A percentile compares a stretch with the other conserved stretches of the same genome.
Evolutionary conservation across 1,140 invertebrate genomes (phyloP).

Genomic region (Mizuhopecten yessoensis): DNA sequence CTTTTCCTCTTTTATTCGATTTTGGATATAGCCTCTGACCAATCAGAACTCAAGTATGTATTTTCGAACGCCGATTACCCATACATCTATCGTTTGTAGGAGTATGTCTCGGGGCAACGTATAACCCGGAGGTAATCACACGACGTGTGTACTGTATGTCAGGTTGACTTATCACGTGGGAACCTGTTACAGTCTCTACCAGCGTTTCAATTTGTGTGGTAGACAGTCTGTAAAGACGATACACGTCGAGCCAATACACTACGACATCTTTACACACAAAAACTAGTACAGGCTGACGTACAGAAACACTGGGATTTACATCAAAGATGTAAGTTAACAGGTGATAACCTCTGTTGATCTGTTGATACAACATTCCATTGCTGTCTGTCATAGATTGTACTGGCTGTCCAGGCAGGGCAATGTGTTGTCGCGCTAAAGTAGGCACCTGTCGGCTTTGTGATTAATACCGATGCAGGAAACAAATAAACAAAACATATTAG

Average conservation of each 20-base stretch:
- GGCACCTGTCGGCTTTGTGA: not conserved
- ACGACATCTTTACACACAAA: slow-evolving; percentile 14
- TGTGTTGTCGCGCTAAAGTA: not conserved
- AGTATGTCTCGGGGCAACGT: slow-evolving; percentile 4
- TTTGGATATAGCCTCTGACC: slow-evolving; percentile 6
- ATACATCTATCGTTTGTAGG: slow-evolving; percentile 38
- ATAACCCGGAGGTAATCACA: slow-evolving; percentile 1
- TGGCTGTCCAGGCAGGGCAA: not conserved
- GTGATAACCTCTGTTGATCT: not conserved
- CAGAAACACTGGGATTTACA: not conserved
- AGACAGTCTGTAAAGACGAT: not conserved
- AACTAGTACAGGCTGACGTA: not conserved
- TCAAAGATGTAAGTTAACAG: not conserved
- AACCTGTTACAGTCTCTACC: not conserved
- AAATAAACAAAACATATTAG: slow-evolving; percentile 21
- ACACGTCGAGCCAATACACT: not conserved
- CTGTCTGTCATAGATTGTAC: slow-evolving; percentile 8
- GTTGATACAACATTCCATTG: not conserved
- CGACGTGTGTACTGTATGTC: slow-evolving; percentile 17
- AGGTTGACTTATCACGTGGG: not conserved
- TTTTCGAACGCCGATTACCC: slow-evolving; percentile 37
- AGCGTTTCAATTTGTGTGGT: slow-evolving; percentile 8
- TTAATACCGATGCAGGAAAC: slow-evolving; percentile 25
- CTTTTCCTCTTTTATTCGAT: slow-evolving; percentile 39
- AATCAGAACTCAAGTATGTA: slow-evolving; percentile 14